Conservation (phyloP, 1,140 invertebrate genomes). For the Bombyx mori region DNA sequence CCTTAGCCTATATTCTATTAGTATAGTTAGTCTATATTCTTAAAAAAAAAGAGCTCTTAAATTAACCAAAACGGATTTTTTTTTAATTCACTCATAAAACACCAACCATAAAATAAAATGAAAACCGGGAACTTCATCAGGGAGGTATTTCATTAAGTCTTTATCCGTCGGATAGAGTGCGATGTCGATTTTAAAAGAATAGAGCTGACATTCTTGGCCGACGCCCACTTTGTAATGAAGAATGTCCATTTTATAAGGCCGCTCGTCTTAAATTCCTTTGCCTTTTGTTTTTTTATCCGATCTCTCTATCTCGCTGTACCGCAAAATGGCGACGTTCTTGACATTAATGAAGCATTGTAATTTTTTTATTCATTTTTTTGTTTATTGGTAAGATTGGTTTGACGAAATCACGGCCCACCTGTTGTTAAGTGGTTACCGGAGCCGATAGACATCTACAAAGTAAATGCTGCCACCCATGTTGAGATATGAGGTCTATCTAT, state of each 20-base stretch:
- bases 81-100: too few species aligned
- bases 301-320: not conserved
- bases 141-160: conserved; percentile 64
- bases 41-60: too few species aligned
- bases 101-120: conserved; percentile 4
- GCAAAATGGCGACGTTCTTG: not conserved
- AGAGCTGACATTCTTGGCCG: conserved; percentile 42
- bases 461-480: too few species aligned
- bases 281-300: conserved; percentile 23
- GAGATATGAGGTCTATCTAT: too few species aligned
- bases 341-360: not conserved
- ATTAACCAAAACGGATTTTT: too few species aligned
- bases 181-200: conserved; percentile 40
- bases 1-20: too few species aligned
- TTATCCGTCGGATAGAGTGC: conserved; percentile 28
- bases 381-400: too few species aligned
- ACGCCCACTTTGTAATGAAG: conserved; percentile 52
- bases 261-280: conserved; percentile 28
- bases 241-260: conserved; percentile 46
- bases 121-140: conserved; percentile 38
- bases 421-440: too few species aligned
- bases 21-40: too few species aligned
- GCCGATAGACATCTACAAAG: too few species aligned
- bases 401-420: too few species aligned
- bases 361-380: not conserved